phyloP scores from a whole-genome alignment of 1,140 invertebrate genomes.

The Neotoxoptera formosana region DNA sequence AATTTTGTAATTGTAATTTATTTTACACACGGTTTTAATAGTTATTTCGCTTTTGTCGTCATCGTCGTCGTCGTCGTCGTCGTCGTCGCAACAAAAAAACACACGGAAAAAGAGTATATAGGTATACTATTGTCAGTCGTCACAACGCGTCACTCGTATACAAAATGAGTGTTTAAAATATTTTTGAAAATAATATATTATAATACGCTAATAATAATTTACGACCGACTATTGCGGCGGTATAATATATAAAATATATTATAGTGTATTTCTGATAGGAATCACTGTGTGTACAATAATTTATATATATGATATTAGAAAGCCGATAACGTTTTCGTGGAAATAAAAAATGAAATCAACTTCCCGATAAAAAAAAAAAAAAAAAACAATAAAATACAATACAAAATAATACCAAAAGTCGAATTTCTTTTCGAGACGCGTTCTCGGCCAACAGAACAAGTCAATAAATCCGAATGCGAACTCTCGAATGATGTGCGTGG shows the following conservation, averaged over 20 bases:
- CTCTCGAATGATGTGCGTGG: not conserved
- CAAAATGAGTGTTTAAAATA: not conserved
- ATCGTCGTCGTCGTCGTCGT: not conserved
- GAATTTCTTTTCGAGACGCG: not conserved
- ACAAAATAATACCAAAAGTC: not conserved
- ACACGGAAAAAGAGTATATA: not conserved
- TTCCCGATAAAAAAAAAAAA: not conserved
- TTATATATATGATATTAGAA: conserved; percentile 3
- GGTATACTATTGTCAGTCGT: not conserved
- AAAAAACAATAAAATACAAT: conserved; percentile 21
- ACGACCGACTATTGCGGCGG: not conserved
- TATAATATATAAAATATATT: not conserved
- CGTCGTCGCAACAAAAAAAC: too few species aligned
- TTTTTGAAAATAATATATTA: not conserved
- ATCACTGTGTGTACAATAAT: not conserved
- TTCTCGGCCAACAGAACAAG: not conserved
- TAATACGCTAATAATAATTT: not conserved
- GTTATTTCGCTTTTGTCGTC: not conserved
- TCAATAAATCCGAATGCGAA: not conserved
- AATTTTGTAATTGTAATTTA: conserved; percentile 19
- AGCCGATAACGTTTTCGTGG: not conserved
- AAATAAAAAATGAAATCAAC: conserved; percentile 20
- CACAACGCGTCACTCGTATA: not conserved
- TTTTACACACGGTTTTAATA: not conserved
- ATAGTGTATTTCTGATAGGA: not conserved